Conservation (phyloP, 2,888 invertebrate genomes). For the Thymelicus lineola region DNA sequence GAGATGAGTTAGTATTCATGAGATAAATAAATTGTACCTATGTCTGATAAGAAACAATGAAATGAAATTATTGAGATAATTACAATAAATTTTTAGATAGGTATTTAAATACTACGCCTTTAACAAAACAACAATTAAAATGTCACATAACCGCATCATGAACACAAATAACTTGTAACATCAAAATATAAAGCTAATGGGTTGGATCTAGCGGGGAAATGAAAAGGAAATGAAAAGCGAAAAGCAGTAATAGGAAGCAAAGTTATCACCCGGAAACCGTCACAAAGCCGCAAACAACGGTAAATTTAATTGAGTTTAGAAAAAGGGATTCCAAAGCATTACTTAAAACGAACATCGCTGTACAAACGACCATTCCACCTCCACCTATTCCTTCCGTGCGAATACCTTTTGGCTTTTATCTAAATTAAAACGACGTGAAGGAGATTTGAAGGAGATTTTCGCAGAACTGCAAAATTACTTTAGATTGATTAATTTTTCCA, state of each 20-base stretch:
- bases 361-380: constrained; percentile 20
- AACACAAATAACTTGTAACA: no score
- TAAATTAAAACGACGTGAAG: constrained; percentile 35
- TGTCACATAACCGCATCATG: no score
- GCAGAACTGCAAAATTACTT: constrained; percentile 15
- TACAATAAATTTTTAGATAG: no score
- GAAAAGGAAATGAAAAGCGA: constrained; percentile 1
- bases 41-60: no score
- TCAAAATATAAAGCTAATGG: not conserved
- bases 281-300: constrained; percentile 18
- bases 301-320: constrained; percentile 19
- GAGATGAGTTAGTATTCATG: no score
- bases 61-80: no score
- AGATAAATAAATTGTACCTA: no score
- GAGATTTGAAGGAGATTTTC: constrained; percentile 24
- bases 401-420: constrained; percentile 33
- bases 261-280: constrained; percentile 9
- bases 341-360: constrained; percentile 12
- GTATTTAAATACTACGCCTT: no score
- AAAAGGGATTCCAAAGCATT: constrained; percentile 3
- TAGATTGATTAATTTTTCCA: constrained; percentile 19
- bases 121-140: no score
- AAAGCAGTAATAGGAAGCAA: not conserved
- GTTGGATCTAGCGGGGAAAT: not conserved
- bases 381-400: constrained; percentile 21